Evolutionary conservation across 2,888 invertebrate genomes (phyloP).

Genomic region (Xanthorhoe spadicearia): DNA sequence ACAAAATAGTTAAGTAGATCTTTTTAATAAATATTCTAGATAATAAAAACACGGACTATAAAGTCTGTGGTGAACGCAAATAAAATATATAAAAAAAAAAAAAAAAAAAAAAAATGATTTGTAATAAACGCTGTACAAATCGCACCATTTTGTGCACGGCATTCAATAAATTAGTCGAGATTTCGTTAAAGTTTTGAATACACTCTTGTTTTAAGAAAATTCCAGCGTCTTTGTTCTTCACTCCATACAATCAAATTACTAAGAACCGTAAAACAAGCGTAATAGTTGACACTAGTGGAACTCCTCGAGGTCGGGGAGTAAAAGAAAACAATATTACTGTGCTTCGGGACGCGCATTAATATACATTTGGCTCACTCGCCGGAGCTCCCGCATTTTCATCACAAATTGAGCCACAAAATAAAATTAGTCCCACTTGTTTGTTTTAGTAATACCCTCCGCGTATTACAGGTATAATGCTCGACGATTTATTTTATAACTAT

Average conservation of each 20-base stretch:
- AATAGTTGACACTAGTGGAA: conserved; percentile 76
- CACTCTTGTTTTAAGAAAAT: conserved; percentile 52
- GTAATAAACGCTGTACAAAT: conserved; percentile 43
- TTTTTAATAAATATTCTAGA: no score
- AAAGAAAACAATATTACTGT: conserved; percentile 79
- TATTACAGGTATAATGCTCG: conserved; percentile 44
- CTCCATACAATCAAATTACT: conserved; percentile 65
- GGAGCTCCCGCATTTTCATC: conserved; percentile 68
- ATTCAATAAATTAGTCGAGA: conserved; percentile 50
- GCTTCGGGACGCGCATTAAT: conserved; percentile 78
- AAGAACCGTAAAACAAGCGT: conserved; percentile 69
- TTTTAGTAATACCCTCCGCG: conserved; percentile 34
- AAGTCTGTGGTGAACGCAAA: no score
- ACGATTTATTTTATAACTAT: conserved; percentile 30
- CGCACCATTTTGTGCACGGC: conserved; percentile 47
- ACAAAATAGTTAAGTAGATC: no score
- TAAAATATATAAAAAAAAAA: no score
- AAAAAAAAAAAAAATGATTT: no score
- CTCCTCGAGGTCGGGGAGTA: conserved; percentile 72
- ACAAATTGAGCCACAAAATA: conserved; percentile 75
- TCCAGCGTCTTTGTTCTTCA: conserved; percentile 53
- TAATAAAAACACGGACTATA: no score
- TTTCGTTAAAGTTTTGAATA: conserved; percentile 49
- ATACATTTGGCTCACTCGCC: conserved; percentile 71
- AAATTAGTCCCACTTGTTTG: conserved; percentile 60